phyloP scores from a whole-genome alignment of 2,113 vertebrate species.

The Muntiacus reevesi region DNA sequence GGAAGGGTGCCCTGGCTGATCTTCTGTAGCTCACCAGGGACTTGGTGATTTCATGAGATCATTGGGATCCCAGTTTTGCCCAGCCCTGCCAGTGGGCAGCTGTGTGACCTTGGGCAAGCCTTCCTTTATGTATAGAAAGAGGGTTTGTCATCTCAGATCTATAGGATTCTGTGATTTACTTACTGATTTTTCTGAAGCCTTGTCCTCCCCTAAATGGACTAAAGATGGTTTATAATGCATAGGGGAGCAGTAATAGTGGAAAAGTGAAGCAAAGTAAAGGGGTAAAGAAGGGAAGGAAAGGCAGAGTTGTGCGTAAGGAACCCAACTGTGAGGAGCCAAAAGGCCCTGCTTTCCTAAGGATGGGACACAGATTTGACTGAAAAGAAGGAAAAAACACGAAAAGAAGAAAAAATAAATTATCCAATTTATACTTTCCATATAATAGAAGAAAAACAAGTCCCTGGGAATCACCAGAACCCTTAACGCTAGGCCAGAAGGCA shows the following conservation, averaged over 20 bases:
- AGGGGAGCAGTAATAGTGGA: neutral
- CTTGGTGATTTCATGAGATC: neutral
- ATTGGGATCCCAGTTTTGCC: neutral
- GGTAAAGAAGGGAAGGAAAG: neutral
- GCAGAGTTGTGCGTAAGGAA: neutral
- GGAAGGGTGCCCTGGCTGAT: neutral
- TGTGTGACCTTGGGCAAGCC: neutral
- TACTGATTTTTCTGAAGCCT: neutral
- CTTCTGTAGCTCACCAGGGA: neutral
- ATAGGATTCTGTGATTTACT: neutral
- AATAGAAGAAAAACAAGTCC: neutral
- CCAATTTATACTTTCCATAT: neutral
- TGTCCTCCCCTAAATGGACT: neutral
- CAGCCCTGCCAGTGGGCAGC: neutral
- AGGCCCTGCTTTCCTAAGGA: neutral
- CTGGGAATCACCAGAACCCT: neutral
- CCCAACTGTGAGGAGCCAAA: neutral
- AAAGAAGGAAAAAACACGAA: neutral
- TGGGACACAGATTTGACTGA: neutral
- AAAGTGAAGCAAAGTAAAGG: neutral
- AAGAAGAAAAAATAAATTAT: neutral
- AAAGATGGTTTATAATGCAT: neutral
- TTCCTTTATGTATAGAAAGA: neutral
- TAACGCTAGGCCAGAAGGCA: neutral
- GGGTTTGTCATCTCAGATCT: neutral